phyloP scores from a whole-genome alignment of 2,888 invertebrate genomes.

The Melipona bicolor region DNA sequence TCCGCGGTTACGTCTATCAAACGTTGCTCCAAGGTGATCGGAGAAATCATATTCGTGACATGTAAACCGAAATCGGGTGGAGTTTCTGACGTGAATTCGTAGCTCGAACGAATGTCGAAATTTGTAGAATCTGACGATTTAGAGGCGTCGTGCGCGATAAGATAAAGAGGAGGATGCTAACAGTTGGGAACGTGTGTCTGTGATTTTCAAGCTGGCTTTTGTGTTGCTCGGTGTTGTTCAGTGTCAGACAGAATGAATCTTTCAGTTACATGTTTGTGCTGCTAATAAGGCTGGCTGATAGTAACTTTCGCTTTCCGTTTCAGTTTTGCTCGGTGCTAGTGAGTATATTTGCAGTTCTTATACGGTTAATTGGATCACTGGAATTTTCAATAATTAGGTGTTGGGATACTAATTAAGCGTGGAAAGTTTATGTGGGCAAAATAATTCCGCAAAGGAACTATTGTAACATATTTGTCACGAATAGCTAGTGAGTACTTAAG shows the following conservation, averaged over 20 bases:
- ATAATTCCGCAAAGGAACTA: too few species aligned
- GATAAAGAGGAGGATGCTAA: constrained; percentile 58
- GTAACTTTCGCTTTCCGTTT: neutral
- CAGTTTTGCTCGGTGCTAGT: neutral
- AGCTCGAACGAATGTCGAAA: constrained; percentile 21
- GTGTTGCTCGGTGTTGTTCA: constrained; percentile 33
- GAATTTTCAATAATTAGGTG: neutral
- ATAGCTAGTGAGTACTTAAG: too few species aligned
- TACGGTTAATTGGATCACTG: neutral
- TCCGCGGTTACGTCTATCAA: constrained; percentile 16
- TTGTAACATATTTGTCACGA: too few species aligned
- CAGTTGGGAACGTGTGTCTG: constrained; percentile 29
- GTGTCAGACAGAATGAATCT: constrained; percentile 37
- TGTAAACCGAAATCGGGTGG: neutral
- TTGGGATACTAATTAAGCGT: neutral
- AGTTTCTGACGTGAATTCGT: neutral
- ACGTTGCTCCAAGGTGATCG: constrained; percentile 31
- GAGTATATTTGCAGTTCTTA: neutral
- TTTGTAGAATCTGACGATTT: neutral
- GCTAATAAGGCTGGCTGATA: neutral
- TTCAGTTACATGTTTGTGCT: neutral
- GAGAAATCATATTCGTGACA: constrained; percentile 33
- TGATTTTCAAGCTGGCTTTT: constrained; percentile 27
- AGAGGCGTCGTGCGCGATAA: constrained; percentile 47
- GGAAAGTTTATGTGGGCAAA: neutral